These are phyloP conservation scores for Fabriciana adippe DNA, from an alignment of 2,888 invertebrate genomes.

Conservation along the genomic window DNA sequence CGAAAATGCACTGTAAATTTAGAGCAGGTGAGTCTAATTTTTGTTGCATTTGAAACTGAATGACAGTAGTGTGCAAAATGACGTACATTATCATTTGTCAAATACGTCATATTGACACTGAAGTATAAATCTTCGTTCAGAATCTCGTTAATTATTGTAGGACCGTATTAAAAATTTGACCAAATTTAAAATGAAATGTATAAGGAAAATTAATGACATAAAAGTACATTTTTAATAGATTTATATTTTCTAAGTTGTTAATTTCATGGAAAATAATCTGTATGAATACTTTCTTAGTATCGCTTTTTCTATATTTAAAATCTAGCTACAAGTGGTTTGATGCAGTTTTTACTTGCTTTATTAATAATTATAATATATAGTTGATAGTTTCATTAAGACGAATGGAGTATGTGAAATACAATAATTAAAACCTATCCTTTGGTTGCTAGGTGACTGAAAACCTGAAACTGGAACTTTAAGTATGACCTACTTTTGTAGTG, in stretches of 20 bases:
- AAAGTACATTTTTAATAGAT: too few relatives aligned
- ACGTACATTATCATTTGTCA: background rate
- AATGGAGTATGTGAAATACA: background rate
- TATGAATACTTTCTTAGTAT: too few relatives aligned
- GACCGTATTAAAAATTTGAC: too few relatives aligned
- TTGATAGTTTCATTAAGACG: background rate
- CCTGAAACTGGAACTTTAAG: slow-evolving; percentile 35
- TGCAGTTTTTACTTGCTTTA: too few relatives aligned
- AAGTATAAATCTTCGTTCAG: slow-evolving; percentile 10
- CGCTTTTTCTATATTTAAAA: too few relatives aligned
- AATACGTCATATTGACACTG: slow-evolving; percentile 19
- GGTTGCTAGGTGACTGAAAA: slow-evolving; percentile 52
- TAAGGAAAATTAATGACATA: too few relatives aligned
- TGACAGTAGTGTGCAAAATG: background rate
- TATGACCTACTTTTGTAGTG: slow-evolving; percentile 33
- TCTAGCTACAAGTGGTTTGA: too few relatives aligned
- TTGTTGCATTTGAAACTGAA: background rate
- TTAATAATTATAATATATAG: too few relatives aligned
- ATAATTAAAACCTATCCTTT: background rate
- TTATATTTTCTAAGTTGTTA: too few relatives aligned
- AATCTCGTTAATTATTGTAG: background rate
- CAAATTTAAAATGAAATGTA: too few relatives aligned
- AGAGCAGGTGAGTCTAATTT: background rate
- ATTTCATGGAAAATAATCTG: too few relatives aligned
- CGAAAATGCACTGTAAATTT: slow-evolving; percentile 7